Evolutionary conservation across 2,797 vertebrate genomes (phyloP).

Genomic region (Pyrocephalus nanus): DNA sequence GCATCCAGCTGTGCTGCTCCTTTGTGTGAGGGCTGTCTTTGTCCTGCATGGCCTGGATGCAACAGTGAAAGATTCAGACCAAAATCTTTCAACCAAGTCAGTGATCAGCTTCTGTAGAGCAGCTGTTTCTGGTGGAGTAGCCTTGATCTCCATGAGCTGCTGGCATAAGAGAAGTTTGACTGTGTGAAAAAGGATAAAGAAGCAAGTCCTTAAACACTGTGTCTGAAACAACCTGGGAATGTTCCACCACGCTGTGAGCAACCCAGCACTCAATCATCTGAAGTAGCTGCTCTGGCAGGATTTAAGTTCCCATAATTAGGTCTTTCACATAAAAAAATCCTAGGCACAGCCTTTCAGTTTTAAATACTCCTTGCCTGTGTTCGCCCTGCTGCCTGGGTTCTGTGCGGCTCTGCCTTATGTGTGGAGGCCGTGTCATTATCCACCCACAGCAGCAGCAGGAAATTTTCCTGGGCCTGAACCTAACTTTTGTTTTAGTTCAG

Average conservation of each 20-base stretch:
- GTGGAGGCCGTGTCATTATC: slow-evolving; percentile 44
- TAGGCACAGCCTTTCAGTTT: slow-evolving; percentile 10
- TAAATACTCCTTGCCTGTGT: background rate
- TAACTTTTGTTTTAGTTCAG: slow-evolving; percentile 24
- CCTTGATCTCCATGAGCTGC: background rate
- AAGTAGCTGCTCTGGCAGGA: slow-evolving; percentile 31
- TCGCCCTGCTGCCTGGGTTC: background rate
- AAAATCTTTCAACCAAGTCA: background rate
- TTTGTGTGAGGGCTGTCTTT: background rate
- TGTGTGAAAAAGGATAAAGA: background rate
- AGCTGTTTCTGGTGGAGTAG: background rate
- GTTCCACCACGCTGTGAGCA: slow-evolving; percentile 4
- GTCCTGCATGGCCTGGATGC: background rate
- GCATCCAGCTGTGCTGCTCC: background rate
- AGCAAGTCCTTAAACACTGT: background rate
- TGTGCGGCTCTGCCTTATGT: background rate
- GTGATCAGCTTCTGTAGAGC: background rate
- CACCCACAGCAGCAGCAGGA: slow-evolving; percentile 30
- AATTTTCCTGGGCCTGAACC: background rate
- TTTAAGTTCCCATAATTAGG: slow-evolving; percentile 33
- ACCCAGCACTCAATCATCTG: background rate
- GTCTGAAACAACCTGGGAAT: slow-evolving; percentile 2
- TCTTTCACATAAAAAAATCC: slow-evolving; percentile 4
- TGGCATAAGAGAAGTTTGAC: background rate
- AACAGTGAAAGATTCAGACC: background rate